These are phyloP conservation scores for Caranx melampygus DNA, from an alignment of 2,113 vertebrate genomes.

Conservation along the genomic window DNA sequence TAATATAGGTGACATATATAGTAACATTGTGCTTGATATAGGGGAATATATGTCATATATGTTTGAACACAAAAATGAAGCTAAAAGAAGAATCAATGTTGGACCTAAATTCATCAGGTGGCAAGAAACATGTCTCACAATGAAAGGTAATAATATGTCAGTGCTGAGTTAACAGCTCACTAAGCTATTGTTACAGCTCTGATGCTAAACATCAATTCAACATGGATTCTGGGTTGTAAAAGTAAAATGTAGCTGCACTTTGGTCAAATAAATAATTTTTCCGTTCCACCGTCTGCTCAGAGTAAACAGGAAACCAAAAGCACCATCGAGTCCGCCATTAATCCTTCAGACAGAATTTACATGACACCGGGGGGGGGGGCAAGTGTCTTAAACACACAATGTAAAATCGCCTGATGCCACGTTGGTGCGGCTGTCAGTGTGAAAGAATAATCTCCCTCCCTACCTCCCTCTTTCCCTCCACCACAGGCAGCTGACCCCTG, in stretches of 20 bases:
- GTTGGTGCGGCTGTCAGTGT: conserved; percentile 36
- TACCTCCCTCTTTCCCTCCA: conserved; percentile 57
- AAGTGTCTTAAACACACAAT: conserved; percentile 1
- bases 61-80: neutral
- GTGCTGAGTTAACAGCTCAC: neutral
- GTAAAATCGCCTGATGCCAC: conserved; percentile 24
- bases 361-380: neutral
- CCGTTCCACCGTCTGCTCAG: neutral
- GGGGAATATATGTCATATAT: too few relatives aligned
- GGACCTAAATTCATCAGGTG: neutral
- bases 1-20: too few relatives aligned
- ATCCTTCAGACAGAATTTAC: conserved; percentile 34
- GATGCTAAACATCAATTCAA: neutral
- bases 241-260: neutral
- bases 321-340: conserved; percentile 6
- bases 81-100: neutral
- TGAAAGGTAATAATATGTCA: neutral
- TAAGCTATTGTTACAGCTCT: neutral
- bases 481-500: conserved; percentile 69
- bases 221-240: neutral
- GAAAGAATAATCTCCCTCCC: conserved; percentile 61
- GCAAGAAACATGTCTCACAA: neutral
- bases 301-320: conserved; percentile 22
- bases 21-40: too few relatives aligned
- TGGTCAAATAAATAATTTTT: conserved; percentile 4